A percentile compares a stretch with the other conserved stretches of the same genome.
Evolutionary conservation across 2,797 vertebrate genomes (phyloP).

Genomic region (Columba guinea): DNA sequence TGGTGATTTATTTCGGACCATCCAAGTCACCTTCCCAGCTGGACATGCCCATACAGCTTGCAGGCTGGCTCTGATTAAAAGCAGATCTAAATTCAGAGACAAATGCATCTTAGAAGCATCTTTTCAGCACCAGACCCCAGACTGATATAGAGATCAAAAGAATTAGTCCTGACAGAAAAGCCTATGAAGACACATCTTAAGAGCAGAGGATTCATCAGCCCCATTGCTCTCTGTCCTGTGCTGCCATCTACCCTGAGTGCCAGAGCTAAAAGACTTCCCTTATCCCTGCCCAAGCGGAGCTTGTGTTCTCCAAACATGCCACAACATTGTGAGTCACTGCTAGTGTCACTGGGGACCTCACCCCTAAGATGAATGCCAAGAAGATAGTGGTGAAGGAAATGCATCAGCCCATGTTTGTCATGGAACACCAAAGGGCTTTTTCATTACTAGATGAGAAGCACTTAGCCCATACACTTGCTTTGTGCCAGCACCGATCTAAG

Average conservation of each 20-base stretch:
- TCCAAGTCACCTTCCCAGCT: neutral
- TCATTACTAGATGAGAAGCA: neutral
- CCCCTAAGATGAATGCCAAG: neutral
- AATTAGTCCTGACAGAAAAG: neutral
- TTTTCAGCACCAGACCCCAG: neutral
- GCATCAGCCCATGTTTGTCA: neutral
- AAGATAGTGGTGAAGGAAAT: neutral
- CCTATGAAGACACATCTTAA: neutral
- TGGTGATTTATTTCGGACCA: neutral
- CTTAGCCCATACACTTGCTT: neutral
- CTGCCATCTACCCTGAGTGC: neutral
- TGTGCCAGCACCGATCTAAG: neutral
- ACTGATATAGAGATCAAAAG: neutral
- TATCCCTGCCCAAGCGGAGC: neutral
- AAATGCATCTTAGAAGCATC: neutral
- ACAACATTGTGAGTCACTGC: neutral
- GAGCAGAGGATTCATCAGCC: neutral
- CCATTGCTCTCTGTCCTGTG: neutral
- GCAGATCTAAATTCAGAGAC: neutral
- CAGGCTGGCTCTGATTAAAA: neutral
- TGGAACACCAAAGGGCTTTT: neutral
- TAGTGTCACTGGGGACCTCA: neutral
- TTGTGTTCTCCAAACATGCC: neutral
- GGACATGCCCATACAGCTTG: neutral
- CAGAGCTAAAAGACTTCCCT: neutral